phyloP scores from a whole-genome alignment of 1,140 invertebrate genomes.

The Drosophila busckii region DNA sequence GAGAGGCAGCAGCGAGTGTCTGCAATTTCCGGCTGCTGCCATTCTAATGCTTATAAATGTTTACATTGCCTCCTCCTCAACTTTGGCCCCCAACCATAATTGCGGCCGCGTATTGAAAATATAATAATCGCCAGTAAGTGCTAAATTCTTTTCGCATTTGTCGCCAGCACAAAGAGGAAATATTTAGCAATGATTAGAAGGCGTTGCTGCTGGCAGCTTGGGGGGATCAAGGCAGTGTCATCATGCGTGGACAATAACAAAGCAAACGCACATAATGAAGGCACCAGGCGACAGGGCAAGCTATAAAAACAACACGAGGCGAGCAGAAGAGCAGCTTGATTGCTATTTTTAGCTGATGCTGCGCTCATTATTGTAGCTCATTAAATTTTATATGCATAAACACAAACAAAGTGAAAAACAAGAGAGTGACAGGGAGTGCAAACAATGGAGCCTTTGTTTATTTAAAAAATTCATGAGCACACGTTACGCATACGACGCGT shows the following conservation, averaged over 20 bases:
- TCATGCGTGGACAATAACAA: conserved; percentile 2
- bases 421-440: neutral
- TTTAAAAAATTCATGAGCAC: conserved; percentile 59
- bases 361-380: conserved; percentile 66
- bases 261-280: conserved; percentile 11
- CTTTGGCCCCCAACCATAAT: neutral
- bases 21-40: conserved; percentile 64
- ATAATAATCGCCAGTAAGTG: conserved; percentile 32
- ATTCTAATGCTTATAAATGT: conserved; percentile 71
- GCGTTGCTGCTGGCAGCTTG: too few species aligned
- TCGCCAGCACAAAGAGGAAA: too few species aligned
- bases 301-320: conserved; percentile 1
- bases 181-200: too few species aligned
- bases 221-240: neutral
- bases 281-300: neutral
- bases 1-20: conserved; percentile 22
- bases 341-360: conserved; percentile 53
- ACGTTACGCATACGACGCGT: conserved; percentile 49
- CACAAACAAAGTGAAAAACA: conserved; percentile 12
- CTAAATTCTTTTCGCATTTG: conserved; percentile 11
- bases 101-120: conserved; percentile 41
- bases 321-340: conserved; percentile 22
- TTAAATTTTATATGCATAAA: conserved; percentile 69
- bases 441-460: conserved; percentile 32
- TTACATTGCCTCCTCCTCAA: conserved; percentile 17